Evolutionary conservation across 2,888 invertebrate species (phyloP), one percentile per base, ranked within the genome.

Genomic region (Synanthedon myopaeformis): DNA sequence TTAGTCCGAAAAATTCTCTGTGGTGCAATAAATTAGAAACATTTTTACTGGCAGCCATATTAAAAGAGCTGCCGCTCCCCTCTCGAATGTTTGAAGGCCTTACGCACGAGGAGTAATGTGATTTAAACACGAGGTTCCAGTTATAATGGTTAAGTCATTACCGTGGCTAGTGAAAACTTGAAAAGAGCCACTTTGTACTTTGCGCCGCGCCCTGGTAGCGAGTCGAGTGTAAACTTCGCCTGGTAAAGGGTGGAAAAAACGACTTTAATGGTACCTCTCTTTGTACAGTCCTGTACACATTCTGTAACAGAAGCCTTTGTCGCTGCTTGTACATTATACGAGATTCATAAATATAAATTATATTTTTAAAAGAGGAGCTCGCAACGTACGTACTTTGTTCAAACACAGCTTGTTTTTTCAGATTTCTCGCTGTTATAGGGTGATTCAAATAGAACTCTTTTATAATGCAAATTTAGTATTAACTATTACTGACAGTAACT

Each of bases 21-120:
- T 54, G 60, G 67, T 59, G 59, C 61, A 61, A 69, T 76, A 72
- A 73, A 74, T 76, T 75, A 69, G 68, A 68, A 72, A 67, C 66
- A 68, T 70, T 71, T 68, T 65, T 60, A 64, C 56, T 55, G 42
- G 17, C 53, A 55, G 54, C 72, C 65, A 65, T 41, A 54, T 51
- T 45, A 50, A 57, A 53, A 42, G 67, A 62, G 51, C 64, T 53
- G 53, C 55, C 49, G 42, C 53, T 56, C 54, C 57, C 49, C 53
- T 53, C 42, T 41, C 48, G 51, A 56, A 11, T 17, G 49, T 52
- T 57, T 49, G 12, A 41, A 55, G 49, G 52, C 17, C 11, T 14
- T 19, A 53, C 57, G 61, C 49, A 48, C 51, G 51, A 52, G 35
- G 54, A 51, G 41, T 51, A 51, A 52, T 50, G 12, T 58, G 55